phyloP scores from a whole-genome alignment of 2,888 invertebrate genomes.

The Globia sparganii region DNA sequence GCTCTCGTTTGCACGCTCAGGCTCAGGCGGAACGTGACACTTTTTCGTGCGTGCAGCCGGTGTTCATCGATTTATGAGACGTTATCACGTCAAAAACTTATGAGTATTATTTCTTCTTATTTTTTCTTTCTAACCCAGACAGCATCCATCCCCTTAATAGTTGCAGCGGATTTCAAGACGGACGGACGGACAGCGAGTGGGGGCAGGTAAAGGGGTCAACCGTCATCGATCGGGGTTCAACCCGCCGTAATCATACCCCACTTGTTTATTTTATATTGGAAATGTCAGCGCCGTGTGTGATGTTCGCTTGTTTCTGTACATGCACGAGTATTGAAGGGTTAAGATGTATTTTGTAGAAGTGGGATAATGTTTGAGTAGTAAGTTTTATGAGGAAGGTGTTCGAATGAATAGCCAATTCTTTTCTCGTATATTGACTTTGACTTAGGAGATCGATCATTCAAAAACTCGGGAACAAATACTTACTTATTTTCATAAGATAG shows the following conservation, averaged over 20 bases:
- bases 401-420: not conserved
- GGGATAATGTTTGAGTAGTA: not conserved
- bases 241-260: conserved; percentile 66
- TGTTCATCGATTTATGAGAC: no score
- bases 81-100: no score
- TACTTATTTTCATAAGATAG: not conserved
- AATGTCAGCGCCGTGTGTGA: conserved; percentile 64
- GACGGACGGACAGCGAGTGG: conserved; percentile 83
- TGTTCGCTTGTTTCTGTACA: conserved; percentile 25
- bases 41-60: no score
- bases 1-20: no score
- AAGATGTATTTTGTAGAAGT: conserved; percentile 31
- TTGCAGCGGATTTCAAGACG: conserved; percentile 85
- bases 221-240: conserved; percentile 83
- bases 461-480: not conserved
- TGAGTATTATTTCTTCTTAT: not conserved
- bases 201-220: conserved; percentile 89
- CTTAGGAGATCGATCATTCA: not conserved
- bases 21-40: no score
- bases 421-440: not conserved
- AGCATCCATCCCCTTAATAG: conserved; percentile 75
- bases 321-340: conserved; percentile 9
- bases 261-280: conserved; percentile 71
- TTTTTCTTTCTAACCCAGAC: not conserved
- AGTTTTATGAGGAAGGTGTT: not conserved